Evolutionary conservation across 2,113 vertebrate species (phyloP), one percentile per base, ranked within the genome.

Genomic region (Xiphophorus hellerii): DNA sequence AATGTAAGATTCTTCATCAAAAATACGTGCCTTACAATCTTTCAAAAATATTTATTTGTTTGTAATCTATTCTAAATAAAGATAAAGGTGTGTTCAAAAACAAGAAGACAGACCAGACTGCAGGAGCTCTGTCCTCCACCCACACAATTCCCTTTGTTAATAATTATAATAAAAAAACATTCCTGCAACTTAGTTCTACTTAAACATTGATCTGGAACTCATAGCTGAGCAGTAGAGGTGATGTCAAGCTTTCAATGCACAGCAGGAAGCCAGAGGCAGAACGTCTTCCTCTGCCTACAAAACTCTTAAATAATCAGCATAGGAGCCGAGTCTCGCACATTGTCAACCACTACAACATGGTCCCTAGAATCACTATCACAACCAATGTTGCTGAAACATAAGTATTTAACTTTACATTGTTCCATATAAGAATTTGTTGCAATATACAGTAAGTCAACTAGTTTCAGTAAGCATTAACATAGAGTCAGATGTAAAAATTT

Each of bases 111-210:
- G 37, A 73, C 28, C 69, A 76, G 83, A 35, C 65, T 83, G 82
- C 73, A 69, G 39, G 54, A 60, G 29, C 51, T 76, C 33, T 6
- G 63, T 66, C 66, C 82, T 75, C 68, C 76, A 75, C 86, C 80
- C 73, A 89, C 84, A 65, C 78, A 81, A 8, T 77, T 72, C 25
- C 58, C 67, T 77, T 60, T 1, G 37, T 68, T 72, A 85, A 84
- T 78, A 81, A 87, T 11, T 2, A 85, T 73, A 75, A 69, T 9
- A 10, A 39, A 39, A 39, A 39, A 11, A 39, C 11, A 81, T 80
- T 85, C 69, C 62, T 73, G 62, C 35, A 63, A 66, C 28, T 10
- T 37, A 42, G 28, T 64, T 44, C 64, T 69, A 69, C 74, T 77
- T 64, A 71, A 61, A 65, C 17, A 20, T 25, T 61, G 66, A 62